Evolutionary conservation across 2,113 vertebrate species (phyloP).

Genomic region (Cynocephalus volans): DNA sequence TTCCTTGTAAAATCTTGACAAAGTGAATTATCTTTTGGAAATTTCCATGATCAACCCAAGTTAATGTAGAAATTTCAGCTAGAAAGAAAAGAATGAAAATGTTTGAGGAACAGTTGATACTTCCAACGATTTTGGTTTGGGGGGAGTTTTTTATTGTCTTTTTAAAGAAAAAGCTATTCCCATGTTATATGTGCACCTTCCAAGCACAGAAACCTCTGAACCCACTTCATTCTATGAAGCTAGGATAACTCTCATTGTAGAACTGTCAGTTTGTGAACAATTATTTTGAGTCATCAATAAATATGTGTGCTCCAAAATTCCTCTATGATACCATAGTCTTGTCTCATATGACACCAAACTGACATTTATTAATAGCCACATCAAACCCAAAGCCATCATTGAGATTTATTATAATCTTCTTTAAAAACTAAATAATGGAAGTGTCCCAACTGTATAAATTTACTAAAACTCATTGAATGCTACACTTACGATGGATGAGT

Average conservation of each 20-base stretch:
- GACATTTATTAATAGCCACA: background rate
- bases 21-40: conserved; percentile 24
- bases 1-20: background rate
- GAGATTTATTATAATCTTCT: conserved; percentile 23
- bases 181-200: background rate
- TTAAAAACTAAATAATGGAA: background rate
- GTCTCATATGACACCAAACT: background rate
- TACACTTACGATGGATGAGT: background rate
- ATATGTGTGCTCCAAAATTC: background rate
- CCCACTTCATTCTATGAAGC: background rate
- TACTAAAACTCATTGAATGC: background rate
- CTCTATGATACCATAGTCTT: background rate
- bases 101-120: background rate
- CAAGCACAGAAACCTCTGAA: background rate
- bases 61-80: background rate
- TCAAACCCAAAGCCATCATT: background rate
- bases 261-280: background rate
- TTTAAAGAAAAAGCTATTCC: background rate
- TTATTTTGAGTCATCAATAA: background rate
- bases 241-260: background rate
- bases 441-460: background rate
- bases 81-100: conserved; percentile 7
- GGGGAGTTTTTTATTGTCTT: background rate
- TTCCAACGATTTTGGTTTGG: background rate
- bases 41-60: background rate